Base-by-base conservation (phyloP, 2,888 invertebrate genomes). In the Drosophila meridionalis region DNA sequence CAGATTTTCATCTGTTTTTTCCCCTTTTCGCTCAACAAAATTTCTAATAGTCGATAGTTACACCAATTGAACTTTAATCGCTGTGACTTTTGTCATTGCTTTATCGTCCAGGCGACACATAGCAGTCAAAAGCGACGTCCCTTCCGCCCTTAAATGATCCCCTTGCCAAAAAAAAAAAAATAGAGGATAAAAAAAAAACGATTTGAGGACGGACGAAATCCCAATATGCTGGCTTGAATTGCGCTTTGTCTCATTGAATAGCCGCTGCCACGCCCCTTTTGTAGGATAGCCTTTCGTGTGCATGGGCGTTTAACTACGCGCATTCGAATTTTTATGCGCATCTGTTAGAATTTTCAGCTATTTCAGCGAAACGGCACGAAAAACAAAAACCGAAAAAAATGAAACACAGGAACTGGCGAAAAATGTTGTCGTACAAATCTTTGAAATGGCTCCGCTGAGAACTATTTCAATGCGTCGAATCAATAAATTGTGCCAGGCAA, bases 401-500 rank as follows among this genome's bases (percentile, higher is more conserved):
- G 70, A 78, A 78, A 78, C 60, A 76, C 63, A 57, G 58, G 73
- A 76, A 73, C 53, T 69, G 76, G 69, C 60, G 83, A 61, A 63
- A 79, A 83, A 87, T 81, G 50, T 74, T 83, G 88, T 87, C 88
- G 90, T 78, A 85, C 88, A 88, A 89, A 88, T 91, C 90, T 92
- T 91, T 83, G 79, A 80, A 91, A 91, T 92, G 88, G 92, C 91
- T 84, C 91, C 92, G 73, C 75, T 78, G 91, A 91, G 91, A 90
- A 92, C 92, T 87, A 92, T 91, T 92, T 90, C 91, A 90, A 90
- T 91, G 91, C 91, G 91, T 90, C 91, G 90, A 90, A 91, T 92
- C 91, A 82, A 91, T 91, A 91, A 91, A 91, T 91, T 91, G 80
- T 75, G 69, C 34, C 43, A 59, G 74, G 65, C 81, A 82, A 82